Base-by-base conservation (phyloP, 1,140 invertebrate genomes). In the Artemia franciscana region DNA sequence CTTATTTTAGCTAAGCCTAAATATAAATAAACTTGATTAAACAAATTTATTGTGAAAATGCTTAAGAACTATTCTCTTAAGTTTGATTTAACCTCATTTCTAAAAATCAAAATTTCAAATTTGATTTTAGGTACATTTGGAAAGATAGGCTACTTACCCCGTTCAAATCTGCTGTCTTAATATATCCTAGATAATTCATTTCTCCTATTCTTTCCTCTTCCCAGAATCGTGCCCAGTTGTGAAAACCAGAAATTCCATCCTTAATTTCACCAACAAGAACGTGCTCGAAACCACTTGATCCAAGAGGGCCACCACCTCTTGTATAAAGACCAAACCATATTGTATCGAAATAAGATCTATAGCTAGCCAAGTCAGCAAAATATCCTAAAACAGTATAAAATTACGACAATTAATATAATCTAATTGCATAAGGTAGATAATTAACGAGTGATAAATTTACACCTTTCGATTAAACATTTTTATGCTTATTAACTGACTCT, bases 191-290 rank as follows among this genome's bases (percentile, higher is more conserved):
- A 71, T 92, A 91, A 71, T 90, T 82, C 0, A 80, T 79, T 59
- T 76, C 73, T 24, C 75, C 76, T 18, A 74, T 76, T 21, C 70
- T 67, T 74, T 93, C 88, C 73, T 88, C 81, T 60, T 78, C 77
- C 27, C 79, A 78, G 61, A 86, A 88, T 70, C 84, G 88, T n/a
- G 91, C 76, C 88, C 88, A 92, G 71, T 90, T 91, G 70, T 92
- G 88, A 61, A 91, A 75, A 9, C 89, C 89, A 68, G 77, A 77
- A 28, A 91, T 79, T n/a, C 78, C 73, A 68, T 81, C 80, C 73
- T 87, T 83, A 0, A 88, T 73, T 77, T 92, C 88, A 0, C 85
- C 83, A 2, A 92, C 74, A 70, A 91, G 91, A 24, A 88, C 79
- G 67, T 92, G 88, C 71, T 92, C 88, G 69, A 91, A 90, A 1